Conservation (phyloP, 2,888 invertebrate genomes). For the Latheticus oryzae region DNA sequence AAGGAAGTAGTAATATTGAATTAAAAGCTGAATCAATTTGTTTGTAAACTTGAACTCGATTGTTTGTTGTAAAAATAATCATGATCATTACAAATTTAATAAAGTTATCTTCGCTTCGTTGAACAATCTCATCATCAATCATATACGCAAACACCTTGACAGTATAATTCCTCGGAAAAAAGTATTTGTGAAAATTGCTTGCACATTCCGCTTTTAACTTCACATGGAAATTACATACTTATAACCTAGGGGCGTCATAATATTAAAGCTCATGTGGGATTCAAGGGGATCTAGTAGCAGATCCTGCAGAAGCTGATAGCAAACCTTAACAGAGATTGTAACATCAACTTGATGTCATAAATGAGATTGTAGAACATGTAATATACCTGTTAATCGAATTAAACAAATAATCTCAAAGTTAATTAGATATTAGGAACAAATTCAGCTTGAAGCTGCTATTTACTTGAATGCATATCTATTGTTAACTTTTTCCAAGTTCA, state of each 20-base stretch:
- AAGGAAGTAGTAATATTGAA: no score
- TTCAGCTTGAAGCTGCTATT: no score
- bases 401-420: constrained; percentile 1
- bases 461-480: no score
- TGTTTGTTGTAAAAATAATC: no score
- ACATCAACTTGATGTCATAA: constrained; percentile 12
- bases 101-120: no score
- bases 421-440: constrained; percentile 12
- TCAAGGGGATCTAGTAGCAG: constrained; percentile 4
- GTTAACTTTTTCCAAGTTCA: no score
- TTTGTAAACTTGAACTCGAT: no score
- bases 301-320: constrained; percentile 12
- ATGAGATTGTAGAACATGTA: constrained; percentile 6
- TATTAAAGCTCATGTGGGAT: constrained; percentile 20
- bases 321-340: constrained; percentile 27
- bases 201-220: constrained; percentile 6
- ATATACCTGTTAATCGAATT: constrained; percentile 20
- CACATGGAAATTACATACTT: constrained; percentile 21
- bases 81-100: no score
- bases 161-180: no score
- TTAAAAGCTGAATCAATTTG: no score
- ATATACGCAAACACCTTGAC: no score
- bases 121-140: no score
- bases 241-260: constrained; percentile 17
- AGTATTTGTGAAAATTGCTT: neutral